Base-by-base conservation (phyloP, 1,140 invertebrate species). In the Idris sp. region DNA sequence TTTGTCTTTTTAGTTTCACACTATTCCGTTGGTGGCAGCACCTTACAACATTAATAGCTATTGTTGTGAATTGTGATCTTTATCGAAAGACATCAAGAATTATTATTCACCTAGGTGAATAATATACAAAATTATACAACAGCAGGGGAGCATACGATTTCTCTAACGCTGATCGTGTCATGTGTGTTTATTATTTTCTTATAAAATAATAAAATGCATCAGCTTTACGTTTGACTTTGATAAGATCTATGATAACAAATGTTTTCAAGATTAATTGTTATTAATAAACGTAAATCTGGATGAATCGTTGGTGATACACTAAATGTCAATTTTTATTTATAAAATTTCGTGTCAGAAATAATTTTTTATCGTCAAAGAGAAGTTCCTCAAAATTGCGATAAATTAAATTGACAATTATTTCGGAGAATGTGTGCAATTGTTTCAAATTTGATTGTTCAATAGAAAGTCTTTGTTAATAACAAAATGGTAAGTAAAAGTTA, bases 401-500 rank as follows among this genome's bases (percentile, higher is more conserved):
- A 6, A 4, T 22, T 22, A 2, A 22, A 22, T 6, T 22, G 6
- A 22, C 19, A 22, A 6, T 6, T 4, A 22, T 2, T 22, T 22
- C 19, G 19, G n/a, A n/a, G n/a, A n/a, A n/a, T 6, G 19, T 2
- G 19, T 22, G 19, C 19, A 22, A 6, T 22, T 22, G 19, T 4
- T 22, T 6, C 19, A 11, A 35, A 4, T 7, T 7, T 11, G 14
- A 35, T 35, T 35, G 31, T 25, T 22, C 10, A 10, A 22, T 35
- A 19, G 22, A 22, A 36, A 18, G 10, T 22, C 10, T 51, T 53
- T 28, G 11, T 38, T 5, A 15, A 16, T 53, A 38, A 38, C 49
- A 53, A 38, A 53, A 53, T 53, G 49, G 49, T 40, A 38, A 53
- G 49, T 53, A 22, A 6, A 6, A 22, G 19, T 22, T 22, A 22